Base-by-base conservation (phyloP, 2,888 invertebrate species). In the Acleris holmiana region DNA sequence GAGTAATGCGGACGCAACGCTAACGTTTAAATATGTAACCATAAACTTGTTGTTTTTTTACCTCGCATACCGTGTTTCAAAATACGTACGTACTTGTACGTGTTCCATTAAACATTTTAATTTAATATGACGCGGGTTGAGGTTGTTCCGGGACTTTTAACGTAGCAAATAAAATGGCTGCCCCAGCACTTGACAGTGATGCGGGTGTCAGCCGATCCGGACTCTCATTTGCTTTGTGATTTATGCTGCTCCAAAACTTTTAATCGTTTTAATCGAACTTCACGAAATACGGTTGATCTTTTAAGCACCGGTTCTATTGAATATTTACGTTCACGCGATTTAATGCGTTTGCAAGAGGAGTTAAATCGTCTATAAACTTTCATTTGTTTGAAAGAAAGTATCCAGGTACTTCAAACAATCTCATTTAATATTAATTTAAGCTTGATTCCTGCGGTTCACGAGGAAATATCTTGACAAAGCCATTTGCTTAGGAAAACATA, bases 101-200 rank as follows among this genome's bases (percentile, higher is more conserved):
- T 58, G 35, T 63, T 57, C 65, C 66, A 53, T 72, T 68, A 69
- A 71, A 70, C 70, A 70, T 73, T 78, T 79, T 77, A 76, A 77
- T 78, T 79, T 77, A 76, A 77, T 77, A 77, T 74, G 71, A 73
- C 71, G 68, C 68, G 69, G 73, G 70, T 70, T 53, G 44, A 65
- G 64, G 72, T 69, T 68, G 71, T 62, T 74, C 70, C 49, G 41
- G 44, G n/a, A 70, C 70, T 72, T 46, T 61, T 23, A 51, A 29
- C 73, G 73, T 75, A 77, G 78, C 80, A 81, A 80, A 83, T 83
- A 84, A 78, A 74, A 70, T 71, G 62, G 61, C 74, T 75, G 71
- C 70, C 71, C 67, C 67, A 70, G 60, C 70, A 69, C 68, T 70
- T 79, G 85, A 85, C 85, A 85, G 81, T 85, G 85, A 85, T 80